A percentile compares a stretch with the other conserved stretches of the same genome.
These are phyloP conservation scores for Pycnonotus jocosus DNA, from an alignment of 2,113 vertebrate genomes.

Conservation along the genomic window DNA sequence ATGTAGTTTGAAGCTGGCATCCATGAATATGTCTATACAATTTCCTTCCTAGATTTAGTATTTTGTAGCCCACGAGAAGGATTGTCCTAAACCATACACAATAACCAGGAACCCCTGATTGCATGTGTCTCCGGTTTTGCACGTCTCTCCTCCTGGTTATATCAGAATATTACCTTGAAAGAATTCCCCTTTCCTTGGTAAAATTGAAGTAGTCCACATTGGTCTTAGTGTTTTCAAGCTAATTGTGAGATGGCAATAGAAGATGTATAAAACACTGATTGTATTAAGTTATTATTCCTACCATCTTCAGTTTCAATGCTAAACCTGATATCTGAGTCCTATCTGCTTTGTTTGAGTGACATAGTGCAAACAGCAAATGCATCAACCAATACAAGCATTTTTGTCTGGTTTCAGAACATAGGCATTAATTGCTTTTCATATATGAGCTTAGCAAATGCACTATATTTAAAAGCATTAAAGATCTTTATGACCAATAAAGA, in stretches of 20 bases:
- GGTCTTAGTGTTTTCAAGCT: not conserved
- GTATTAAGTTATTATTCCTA: not conserved
- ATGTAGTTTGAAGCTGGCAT: fast-evolving
- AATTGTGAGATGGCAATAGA: not conserved
- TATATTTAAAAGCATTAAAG: not conserved
- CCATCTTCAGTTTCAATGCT: not conserved
- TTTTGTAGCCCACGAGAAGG: not conserved
- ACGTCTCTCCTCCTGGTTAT: not conserved
- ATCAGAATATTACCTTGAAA: not conserved
- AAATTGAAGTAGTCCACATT: not conserved
- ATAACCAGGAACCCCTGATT: not conserved
- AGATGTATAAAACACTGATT: not conserved
- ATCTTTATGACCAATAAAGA: not conserved
- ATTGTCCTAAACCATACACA: not conserved
- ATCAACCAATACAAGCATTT: not conserved
- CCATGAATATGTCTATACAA: no score
- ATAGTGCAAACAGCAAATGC: not conserved
- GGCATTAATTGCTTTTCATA: not conserved
- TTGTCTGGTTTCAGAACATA: not conserved
- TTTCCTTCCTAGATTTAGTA: not conserved
- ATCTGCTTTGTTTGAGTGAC: not conserved
- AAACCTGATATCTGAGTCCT: not conserved
- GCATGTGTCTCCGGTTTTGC: not conserved
- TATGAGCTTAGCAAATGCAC: not conserved
- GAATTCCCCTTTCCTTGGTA: not conserved